Conservation (phyloP, 2,797 vertebrate species). For the Alcedo atthis region DNA sequence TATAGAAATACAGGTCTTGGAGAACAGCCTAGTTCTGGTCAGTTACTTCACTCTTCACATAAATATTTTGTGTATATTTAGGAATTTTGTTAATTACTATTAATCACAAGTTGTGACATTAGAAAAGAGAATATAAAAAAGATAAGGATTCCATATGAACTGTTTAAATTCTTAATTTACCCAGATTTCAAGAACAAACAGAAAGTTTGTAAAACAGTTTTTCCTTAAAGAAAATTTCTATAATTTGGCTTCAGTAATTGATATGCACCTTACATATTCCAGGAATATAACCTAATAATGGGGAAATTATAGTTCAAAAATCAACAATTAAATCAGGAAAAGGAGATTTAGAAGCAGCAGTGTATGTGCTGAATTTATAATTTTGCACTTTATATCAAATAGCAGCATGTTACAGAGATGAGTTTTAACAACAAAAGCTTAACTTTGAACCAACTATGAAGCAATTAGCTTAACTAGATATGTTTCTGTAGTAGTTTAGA, state of each 20-base stretch:
- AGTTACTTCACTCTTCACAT: not conserved
- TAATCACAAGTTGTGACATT: not conserved
- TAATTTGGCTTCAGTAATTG: not conserved
- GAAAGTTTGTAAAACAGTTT: not conserved
- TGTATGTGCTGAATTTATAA: accelerated
- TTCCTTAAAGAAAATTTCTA: not conserved
- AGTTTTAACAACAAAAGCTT: not conserved
- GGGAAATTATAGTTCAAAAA: not conserved
- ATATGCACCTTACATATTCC: not conserved
- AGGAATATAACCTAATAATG: not conserved
- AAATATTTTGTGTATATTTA: not conserved
- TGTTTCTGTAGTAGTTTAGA: not conserved
- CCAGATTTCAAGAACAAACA: not conserved
- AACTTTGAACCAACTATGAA: not conserved
- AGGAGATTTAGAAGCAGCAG: not conserved
- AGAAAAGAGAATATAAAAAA: not conserved
- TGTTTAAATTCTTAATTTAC: not conserved
- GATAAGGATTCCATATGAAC: not conserved
- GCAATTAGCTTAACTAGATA: not conserved
- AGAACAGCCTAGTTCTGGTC: not conserved
- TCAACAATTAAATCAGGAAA: not conserved
- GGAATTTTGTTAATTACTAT: not conserved
- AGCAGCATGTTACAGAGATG: not conserved
- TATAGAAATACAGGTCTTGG: not conserved
- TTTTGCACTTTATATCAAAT: not conserved